A percentile compares a stretch with the other conserved stretches of the same genome.
Evolutionary conservation across 2,113 vertebrate genomes (phyloP).

Genomic region (Carassius carassius): DNA sequence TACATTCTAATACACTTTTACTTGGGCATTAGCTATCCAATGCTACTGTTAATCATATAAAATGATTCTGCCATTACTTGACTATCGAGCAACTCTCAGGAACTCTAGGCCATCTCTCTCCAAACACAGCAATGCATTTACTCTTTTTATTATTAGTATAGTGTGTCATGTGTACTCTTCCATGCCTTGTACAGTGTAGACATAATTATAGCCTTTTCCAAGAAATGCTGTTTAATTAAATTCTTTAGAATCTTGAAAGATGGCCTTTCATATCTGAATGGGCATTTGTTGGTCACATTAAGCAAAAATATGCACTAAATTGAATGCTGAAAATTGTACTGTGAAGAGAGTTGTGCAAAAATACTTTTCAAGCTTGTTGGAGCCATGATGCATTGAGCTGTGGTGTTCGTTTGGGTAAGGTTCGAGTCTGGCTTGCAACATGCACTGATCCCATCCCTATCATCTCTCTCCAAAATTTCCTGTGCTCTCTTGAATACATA

Average conservation of each 20-base stretch:
- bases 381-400: neutral
- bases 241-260: conserved; percentile 3
- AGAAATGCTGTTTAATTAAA: neutral
- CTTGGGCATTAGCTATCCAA: neutral
- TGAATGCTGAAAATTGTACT: neutral
- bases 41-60: conserved; percentile 10
- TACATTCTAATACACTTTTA: neutral
- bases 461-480: neutral
- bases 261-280: neutral
- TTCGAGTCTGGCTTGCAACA: neutral
- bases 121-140: neutral
- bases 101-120: neutral
- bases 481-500: neutral
- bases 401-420: neutral
- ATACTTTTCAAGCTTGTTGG: too few species aligned
- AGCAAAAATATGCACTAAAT: neutral
- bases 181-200: neutral
- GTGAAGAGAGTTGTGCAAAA: neutral
- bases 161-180: neutral
- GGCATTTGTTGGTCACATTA: neutral
- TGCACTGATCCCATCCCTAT: neutral
- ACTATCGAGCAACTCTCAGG: neutral
- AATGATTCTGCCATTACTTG: conserved; percentile 19
- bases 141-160: neutral
- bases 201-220: neutral